Percentiles rank a stretch among this genome's conserved stretches.
Conservation (phyloP, 2,888 invertebrate genomes). For the Cantharis rufa region DNA sequence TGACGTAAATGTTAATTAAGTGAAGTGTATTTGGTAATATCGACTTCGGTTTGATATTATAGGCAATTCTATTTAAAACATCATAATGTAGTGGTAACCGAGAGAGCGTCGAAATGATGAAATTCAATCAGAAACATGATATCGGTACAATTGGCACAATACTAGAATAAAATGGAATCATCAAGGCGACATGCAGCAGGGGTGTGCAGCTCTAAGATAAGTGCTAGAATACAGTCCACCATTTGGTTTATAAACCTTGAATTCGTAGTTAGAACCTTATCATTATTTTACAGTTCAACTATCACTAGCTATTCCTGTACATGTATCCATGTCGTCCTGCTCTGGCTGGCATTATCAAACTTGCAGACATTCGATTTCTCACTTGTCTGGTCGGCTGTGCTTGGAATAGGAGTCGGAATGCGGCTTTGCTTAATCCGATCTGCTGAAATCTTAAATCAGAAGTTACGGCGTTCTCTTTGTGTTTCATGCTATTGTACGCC, state of each 20-base stretch:
- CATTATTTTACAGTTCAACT: conserved; percentile 30
- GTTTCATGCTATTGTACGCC: conserved; percentile 47
- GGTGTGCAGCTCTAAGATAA: conserved; percentile 42
- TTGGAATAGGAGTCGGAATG: conserved; percentile 30
- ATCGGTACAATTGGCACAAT: conserved; percentile 46
- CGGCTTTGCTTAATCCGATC: conserved; percentile 47
- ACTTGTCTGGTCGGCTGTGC: conserved; percentile 28
- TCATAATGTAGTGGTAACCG: background rate
- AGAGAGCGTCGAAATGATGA: background rate
- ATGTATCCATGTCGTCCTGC: conserved; percentile 22
- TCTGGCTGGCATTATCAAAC: conserved; percentile 10
- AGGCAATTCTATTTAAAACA: background rate
- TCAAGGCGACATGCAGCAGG: conserved; percentile 37
- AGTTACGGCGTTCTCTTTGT: conserved; percentile 50
- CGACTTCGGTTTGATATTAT: background rate
- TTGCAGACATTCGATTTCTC: conserved; percentile 13
- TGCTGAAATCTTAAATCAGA: conserved; percentile 52
- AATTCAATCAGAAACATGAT: conserved; percentile 45
- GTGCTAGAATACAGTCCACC: conserved; percentile 35
- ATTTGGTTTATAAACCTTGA: conserved; percentile 26
- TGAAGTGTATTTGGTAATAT: background rate
- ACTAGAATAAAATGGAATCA: conserved; percentile 40
- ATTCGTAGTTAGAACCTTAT: conserved; percentile 11
- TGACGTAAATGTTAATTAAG: background rate
- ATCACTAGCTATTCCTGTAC: conserved; percentile 21